Percentiles rank a stretch among this genome's conserved stretches.
Evolutionary conservation across 1,140 invertebrate genomes (phyloP).

Genomic region (Heliconius congener): DNA sequence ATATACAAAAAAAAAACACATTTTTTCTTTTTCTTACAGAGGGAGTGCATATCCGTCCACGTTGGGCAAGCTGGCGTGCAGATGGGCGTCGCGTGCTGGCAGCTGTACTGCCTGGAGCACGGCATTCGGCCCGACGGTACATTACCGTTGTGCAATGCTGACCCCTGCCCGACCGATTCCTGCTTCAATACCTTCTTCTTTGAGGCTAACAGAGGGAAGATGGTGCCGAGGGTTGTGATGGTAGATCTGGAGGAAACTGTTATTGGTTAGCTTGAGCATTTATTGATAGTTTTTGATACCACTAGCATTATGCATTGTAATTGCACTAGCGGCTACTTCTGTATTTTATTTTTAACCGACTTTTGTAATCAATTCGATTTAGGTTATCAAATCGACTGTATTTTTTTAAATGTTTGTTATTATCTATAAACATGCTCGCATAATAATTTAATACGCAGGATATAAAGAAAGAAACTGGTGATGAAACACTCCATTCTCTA

Average conservation of each 20-base stretch:
- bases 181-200: conserved; percentile 83
- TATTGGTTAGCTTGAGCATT: conserved; percentile 68
- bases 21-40: conserved; percentile 41
- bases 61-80: conserved; percentile 94
- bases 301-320: no score
- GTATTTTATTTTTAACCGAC: no score
- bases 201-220: conserved; percentile 86
- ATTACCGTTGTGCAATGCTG: conserved; percentile 71
- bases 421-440: no score
- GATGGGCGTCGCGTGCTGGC: conserved; percentile 91
- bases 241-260: conserved; percentile 91
- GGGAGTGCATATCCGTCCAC: conserved; percentile 91
- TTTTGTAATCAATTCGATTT: no score
- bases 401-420: no score
- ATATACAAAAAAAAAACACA: no score
- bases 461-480: no score
- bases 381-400: no score
- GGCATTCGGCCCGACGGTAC: conserved; percentile 89
- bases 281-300: no score
- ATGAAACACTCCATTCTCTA: no score
- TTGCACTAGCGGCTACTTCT: no score
- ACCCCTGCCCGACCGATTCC: conserved; percentile 66
- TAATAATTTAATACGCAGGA: no score
- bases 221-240: conserved; percentile 89
- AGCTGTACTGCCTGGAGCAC: conserved; percentile 93